These are phyloP conservation scores for Acanthurus leucopareius DNA, from an alignment of 2,797 vertebrate species.

Conservation along the genomic window DNA sequence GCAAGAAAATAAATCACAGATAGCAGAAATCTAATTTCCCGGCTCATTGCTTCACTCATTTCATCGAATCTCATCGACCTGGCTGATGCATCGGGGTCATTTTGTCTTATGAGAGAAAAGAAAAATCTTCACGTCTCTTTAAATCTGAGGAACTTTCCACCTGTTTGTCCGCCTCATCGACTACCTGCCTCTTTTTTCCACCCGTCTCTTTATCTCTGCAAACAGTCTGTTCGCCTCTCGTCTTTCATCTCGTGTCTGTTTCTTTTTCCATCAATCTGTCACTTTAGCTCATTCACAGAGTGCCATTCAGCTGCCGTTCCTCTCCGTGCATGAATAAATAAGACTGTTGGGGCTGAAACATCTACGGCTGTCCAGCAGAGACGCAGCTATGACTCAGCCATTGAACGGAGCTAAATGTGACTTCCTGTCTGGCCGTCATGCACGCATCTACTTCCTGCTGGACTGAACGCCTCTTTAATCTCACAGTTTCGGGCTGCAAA, in stretches of 20 bases:
- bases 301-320: slow-evolving; percentile 12
- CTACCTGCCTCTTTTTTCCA: not conserved
- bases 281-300: slow-evolving; percentile 32
- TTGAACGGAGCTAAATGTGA: slow-evolving; percentile 28
- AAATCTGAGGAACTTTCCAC: not conserved
- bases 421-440: slow-evolving; percentile 43
- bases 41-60: slow-evolving; percentile 13
- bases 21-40: slow-evolving; percentile 35
- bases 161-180: slow-evolving; percentile 1
- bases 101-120: not conserved
- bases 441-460: slow-evolving; percentile 45
- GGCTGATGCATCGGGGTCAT: not conserved
- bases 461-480: slow-evolving; percentile 1
- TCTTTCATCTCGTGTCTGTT: slow-evolving; percentile 2
- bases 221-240: not conserved
- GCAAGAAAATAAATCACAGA: not conserved
- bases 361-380: slow-evolving; percentile 29
- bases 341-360: slow-evolving; percentile 28
- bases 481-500: not conserved
- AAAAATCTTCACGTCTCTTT: not conserved
- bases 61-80: not conserved
- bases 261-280: slow-evolving; percentile 14
- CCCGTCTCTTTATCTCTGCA: not conserved
- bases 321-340: slow-evolving; percentile 51
- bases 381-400: slow-evolving; percentile 48